Conservation (phyloP, 2,113 vertebrate genomes). For the Dinomys branickii region DNA sequence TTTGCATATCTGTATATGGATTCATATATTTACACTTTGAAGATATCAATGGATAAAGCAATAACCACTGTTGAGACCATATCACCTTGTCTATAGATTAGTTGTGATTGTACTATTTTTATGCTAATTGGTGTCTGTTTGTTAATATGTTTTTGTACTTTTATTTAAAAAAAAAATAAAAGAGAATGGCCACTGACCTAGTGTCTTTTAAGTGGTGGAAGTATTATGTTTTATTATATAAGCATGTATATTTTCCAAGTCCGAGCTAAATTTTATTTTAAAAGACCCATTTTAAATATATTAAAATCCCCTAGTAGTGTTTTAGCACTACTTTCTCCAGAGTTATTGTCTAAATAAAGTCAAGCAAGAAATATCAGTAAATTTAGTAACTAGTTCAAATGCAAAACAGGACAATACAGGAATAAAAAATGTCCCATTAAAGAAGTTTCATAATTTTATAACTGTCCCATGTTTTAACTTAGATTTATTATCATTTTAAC, state of each 20-base stretch:
- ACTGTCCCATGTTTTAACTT: neutral
- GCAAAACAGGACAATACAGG: neutral
- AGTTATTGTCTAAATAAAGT: neutral
- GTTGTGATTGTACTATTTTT: no score
- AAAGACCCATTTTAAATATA: neutral
- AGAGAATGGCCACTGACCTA: neutral
- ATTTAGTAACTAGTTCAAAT: neutral
- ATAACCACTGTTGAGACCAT: no score
- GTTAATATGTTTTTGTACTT: no score
- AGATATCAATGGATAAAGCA: no score
- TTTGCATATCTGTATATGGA: no score
- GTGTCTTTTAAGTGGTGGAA: neutral
- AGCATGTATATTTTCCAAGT: neutral
- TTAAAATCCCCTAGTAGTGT: neutral
- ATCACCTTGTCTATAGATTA: no score
- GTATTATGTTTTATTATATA: neutral
- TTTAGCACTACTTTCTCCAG: neutral
- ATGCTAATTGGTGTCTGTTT: no score
- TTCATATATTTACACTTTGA: no score
- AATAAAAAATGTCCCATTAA: neutral
- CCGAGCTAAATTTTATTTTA: neutral
- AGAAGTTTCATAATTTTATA: neutral
- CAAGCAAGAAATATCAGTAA: neutral
- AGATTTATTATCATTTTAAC: neutral
- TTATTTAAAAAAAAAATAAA: no score